Conservation (phyloP, 2,888 invertebrate species). For the Scelioninae gen. 1 region DNA sequence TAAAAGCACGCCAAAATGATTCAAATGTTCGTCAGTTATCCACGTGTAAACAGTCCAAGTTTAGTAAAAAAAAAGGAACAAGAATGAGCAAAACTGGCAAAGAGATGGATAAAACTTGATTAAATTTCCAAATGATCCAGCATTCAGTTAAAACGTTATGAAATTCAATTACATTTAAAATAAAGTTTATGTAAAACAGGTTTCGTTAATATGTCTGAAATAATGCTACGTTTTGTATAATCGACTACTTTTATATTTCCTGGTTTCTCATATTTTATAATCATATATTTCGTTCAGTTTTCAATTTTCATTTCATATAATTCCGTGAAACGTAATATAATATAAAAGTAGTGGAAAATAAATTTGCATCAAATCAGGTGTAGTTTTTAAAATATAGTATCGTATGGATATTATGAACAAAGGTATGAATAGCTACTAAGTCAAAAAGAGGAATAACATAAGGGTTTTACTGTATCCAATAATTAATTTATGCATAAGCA, state of each 20-base stretch:
- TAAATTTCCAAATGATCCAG: slow-evolving; percentile 36
- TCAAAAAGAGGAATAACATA: slow-evolving; percentile 51
- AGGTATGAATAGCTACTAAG: slow-evolving; percentile 56
- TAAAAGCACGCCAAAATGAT: slow-evolving; percentile 65
- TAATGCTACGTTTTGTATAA: slow-evolving; percentile 3
- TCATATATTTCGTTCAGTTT: too few relatives aligned
- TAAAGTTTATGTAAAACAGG: slow-evolving; percentile 23
- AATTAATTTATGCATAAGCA: slow-evolving; percentile 64
- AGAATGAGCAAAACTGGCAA: slow-evolving; percentile 42
- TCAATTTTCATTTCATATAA: neutral
- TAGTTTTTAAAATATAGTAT: slow-evolving; percentile 23
- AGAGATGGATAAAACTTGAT: slow-evolving; percentile 52
- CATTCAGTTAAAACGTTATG: slow-evolving; percentile 43
- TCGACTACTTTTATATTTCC: slow-evolving; percentile 35
- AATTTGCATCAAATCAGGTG: slow-evolving; percentile 26
- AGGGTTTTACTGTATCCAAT: slow-evolving; percentile 46
- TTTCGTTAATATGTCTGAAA: slow-evolving; percentile 15
- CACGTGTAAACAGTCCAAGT: slow-evolving; percentile 41
- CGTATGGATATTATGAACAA: slow-evolving; percentile 48
- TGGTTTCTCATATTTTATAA: too few relatives aligned
- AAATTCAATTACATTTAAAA: slow-evolving; percentile 23
- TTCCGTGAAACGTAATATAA: neutral
- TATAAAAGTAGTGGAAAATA: slow-evolving; percentile 51
- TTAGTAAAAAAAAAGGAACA: slow-evolving; percentile 44
- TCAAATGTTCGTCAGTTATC: slow-evolving; percentile 49